Evolutionary conservation across 2,797 vertebrate genomes (phyloP).

Genomic region (Xerus rutilus): DNA sequence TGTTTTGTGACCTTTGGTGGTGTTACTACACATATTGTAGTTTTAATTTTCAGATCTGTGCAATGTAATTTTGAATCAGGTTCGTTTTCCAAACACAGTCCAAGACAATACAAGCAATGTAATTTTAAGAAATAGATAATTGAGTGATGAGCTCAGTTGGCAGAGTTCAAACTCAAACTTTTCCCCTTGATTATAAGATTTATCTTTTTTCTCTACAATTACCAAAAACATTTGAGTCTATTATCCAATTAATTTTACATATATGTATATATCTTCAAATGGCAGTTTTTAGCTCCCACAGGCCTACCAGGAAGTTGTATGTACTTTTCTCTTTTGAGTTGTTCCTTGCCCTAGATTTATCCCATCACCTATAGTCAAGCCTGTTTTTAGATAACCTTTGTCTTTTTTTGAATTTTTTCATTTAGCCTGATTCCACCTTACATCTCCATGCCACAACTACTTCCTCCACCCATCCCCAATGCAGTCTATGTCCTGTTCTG

Average conservation of each 20-base stretch:
- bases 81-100: background rate
- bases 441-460: too few species aligned
- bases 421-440: background rate
- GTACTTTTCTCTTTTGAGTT: constrained; percentile 15
- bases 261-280: background rate
- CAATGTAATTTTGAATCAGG: background rate
- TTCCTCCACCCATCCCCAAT: background rate
- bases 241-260: background rate
- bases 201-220: constrained; percentile 39
- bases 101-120: background rate
- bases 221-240: background rate
- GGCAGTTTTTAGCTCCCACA: background rate
- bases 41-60: constrained; percentile 9
- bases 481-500: background rate
- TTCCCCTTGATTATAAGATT: background rate
- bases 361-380: background rate
- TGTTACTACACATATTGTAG: background rate
- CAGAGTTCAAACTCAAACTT: background rate
- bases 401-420: constrained; percentile 39
- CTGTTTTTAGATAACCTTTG: background rate
- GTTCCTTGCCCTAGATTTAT: constrained; percentile 36
- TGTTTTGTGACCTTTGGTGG: constrained; percentile 3
- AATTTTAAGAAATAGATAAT: background rate
- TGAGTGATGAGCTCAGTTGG: background rate
- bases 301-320: background rate